Base-by-base conservation (phyloP, 2,113 vertebrate genomes). In the Nibea albiflora region DNA sequence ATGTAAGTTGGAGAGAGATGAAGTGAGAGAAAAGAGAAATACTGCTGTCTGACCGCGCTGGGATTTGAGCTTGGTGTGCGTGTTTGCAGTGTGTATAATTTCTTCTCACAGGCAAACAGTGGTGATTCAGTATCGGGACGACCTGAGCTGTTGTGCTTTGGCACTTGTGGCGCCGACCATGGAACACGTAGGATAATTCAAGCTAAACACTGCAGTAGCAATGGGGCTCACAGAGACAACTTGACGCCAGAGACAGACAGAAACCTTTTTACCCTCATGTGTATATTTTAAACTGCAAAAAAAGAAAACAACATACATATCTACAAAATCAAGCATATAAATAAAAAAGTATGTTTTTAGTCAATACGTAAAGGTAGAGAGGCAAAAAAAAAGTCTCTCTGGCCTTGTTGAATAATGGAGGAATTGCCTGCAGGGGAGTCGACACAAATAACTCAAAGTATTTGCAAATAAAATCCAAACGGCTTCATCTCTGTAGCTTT, bases 351-450 rank as follows among this genome's bases (percentile, higher is more conserved):
- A 26, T 17, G 11, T 35, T 58, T 80, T 50, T 49, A 16, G 44
- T 61, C 52, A 49, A 52, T 81, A 22, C 20, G 22, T 56, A 47
- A 61, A 74, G 4, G 3, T 44, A 66, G 42, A 9, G 4, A 65
- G 17, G 53, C 2, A 52, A 68, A 75, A 73, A 50, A 0, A 26
- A 52, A 54, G 0, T 49, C 6, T 70, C 50, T 44, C 35, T 73
- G 26, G 20, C 54, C 56, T 76, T 77, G 42, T 74, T 54, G 49
- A 85, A 81, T 78, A 76, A 85, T 76, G 24, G 9, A 78, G 44
- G 1, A 7, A 80, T 5, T 50, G 65, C 42, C 58, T 79, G 31
- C 47, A 52, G 57, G n/a, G 53, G 31, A 66, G 31, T 31, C 4
- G 0, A 46, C 49, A 71, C 17, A 24, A 66, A 19, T 72, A 69